phyloP scores from a whole-genome alignment of 2,888 invertebrate species.

The Tetranychus truncatus region DNA sequence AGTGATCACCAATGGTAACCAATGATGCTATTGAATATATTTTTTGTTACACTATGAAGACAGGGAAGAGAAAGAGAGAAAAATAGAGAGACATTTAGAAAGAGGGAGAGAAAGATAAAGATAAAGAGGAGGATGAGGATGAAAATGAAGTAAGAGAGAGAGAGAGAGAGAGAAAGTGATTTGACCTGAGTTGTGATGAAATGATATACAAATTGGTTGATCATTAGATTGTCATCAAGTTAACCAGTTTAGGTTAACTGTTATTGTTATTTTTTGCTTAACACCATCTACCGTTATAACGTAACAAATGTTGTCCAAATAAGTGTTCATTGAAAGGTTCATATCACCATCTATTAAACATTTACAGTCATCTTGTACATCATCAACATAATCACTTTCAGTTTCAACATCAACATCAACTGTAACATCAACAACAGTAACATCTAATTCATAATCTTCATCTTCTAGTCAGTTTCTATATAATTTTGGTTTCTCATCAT shows the following conservation, averaged over 20 bases:
- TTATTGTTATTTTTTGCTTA: background rate
- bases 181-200: background rate
- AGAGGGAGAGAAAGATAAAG: slow-evolving; percentile 4
- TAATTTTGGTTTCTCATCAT: no score
- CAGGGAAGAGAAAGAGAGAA: background rate
- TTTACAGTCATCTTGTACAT: background rate
- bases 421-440: no score
- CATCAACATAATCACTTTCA: background rate
- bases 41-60: background rate
- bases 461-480: no score
- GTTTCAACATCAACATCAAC: background rate
- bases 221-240: background rate
- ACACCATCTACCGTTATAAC: background rate
- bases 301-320: no score
- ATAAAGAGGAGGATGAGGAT: background rate
- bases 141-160: background rate
- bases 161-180: slow-evolving; percentile 11
- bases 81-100: background rate
- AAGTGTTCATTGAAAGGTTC: background rate
- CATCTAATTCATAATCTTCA: no score
- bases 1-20: background rate
- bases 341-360: background rate
- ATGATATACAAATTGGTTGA: background rate
- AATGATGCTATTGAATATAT: background rate
- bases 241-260: background rate